These are phyloP conservation scores for Rhopalosiphum nymphaeae DNA, from an alignment of 2,888 invertebrate genomes.

Conservation along the genomic window DNA sequence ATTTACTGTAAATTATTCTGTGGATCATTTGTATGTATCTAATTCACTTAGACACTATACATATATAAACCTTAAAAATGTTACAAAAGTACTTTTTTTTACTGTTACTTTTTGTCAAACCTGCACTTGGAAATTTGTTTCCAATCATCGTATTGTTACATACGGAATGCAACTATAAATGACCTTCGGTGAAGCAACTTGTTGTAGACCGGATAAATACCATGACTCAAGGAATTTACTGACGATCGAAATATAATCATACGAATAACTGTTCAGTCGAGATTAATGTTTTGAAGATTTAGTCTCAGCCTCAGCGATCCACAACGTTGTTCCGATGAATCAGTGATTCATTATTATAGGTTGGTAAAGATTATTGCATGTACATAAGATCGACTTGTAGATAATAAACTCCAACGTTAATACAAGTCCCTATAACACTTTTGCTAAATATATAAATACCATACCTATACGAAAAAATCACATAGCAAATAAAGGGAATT, in stretches of 20 bases:
- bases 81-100: neutral
- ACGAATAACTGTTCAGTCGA: constrained; percentile 19
- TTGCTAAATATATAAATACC: neutral
- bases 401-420: neutral
- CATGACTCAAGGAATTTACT: neutral
- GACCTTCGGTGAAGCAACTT: neutral
- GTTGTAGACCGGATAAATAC: constrained; percentile 30
- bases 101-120: constrained; percentile 8
- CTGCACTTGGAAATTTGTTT: neutral
- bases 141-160: neutral
- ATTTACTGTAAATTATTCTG: too few relatives aligned
- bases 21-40: too few relatives aligned
- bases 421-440: neutral
- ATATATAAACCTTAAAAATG: too few relatives aligned
- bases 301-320: neutral
- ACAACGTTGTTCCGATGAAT: neutral
- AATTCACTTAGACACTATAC: too few relatives aligned
- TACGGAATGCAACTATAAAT: constrained; percentile 12
- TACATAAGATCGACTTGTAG: neutral
- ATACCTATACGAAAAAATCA: neutral
- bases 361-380: neutral
- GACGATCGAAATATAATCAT: constrained; percentile 53
- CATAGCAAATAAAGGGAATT: neutral
- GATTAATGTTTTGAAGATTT: constrained; percentile 46
- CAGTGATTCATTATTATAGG: neutral